Evolutionary conservation across 2,113 vertebrate species (phyloP).

Genomic region (Brienomyrus longianalis): DNA sequence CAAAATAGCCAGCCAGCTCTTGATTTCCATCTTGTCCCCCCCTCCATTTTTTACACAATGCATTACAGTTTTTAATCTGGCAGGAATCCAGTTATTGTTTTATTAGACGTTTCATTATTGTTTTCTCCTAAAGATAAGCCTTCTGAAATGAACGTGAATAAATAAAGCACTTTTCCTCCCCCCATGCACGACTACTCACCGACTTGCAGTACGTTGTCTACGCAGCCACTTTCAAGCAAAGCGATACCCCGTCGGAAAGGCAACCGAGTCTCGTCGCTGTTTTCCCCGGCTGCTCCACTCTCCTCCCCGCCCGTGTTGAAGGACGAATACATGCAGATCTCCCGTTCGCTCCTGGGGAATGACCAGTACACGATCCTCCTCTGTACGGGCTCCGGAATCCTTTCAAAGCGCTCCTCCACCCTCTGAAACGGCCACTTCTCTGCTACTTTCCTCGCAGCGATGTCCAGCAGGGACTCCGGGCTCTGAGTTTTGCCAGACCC

Average conservation of each 20-base stretch:
- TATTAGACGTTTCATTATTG: too few species aligned
- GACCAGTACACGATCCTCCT: conserved; percentile 95
- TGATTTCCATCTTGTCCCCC: conserved; percentile 6
- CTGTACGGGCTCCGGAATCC: conserved; percentile 92
- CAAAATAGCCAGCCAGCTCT: conserved; percentile 17
- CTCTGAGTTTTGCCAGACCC: conserved; percentile 71
- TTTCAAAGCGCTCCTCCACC: conserved; percentile 90
- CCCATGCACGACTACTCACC: conserved; percentile 67
- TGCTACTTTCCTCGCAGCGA: conserved; percentile 83
- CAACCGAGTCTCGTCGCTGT: conserved; percentile 75
- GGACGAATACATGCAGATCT: conserved; percentile 96
- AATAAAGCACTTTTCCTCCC: conserved; percentile 10
- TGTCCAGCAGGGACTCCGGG: conserved; percentile 86
- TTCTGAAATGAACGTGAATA: conserved; percentile 4
- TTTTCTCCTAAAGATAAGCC: neutral
- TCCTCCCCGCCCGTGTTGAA: conserved; percentile 81
- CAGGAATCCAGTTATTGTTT: neutral
- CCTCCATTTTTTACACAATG: neutral
- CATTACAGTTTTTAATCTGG: neutral
- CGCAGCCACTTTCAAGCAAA: conserved; percentile 84
- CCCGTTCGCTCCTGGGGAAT: conserved; percentile 86
- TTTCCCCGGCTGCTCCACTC: conserved; percentile 61
- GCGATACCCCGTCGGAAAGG: conserved; percentile 87
- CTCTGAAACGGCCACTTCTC: conserved; percentile 95
- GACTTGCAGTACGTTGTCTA: conserved; percentile 95